phyloP scores from a whole-genome alignment of 2,888 invertebrate genomes.

The Andrena flavipes region DNA sequence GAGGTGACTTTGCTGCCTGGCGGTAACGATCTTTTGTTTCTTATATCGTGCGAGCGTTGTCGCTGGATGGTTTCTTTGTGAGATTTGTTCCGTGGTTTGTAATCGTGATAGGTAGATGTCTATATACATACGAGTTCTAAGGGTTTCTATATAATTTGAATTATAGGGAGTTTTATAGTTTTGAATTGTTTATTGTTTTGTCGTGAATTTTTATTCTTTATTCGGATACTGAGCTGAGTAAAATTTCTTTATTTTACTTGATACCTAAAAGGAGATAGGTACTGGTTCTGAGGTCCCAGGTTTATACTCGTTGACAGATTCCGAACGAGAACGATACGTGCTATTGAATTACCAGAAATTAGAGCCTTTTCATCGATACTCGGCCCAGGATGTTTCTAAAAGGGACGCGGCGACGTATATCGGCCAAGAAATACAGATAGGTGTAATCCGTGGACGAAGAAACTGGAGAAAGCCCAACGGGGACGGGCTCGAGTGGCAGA shows the following conservation, averaged over 20 bases:
- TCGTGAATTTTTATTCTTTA: too few relatives aligned
- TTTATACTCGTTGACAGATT: neutral
- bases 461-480: conserved; percentile 59
- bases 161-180: too few relatives aligned
- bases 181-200: too few relatives aligned
- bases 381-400: neutral
- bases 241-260: too few relatives aligned
- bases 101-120: too few relatives aligned
- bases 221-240: too few relatives aligned
- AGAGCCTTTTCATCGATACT: neutral
- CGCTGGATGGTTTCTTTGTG: too few relatives aligned
- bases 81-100: neutral
- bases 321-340: neutral
- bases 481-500: conserved; percentile 67
- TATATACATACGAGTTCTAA: too few relatives aligned
- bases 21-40: neutral
- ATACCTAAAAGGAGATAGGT: too few relatives aligned
- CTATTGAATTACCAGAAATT: conserved; percentile 2
- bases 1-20: neutral
- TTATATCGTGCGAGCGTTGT: too few relatives aligned
- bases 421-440: conserved; percentile 47
- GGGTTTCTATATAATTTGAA: too few relatives aligned
- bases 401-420: conserved; percentile 22
- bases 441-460: conserved; percentile 60
- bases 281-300: neutral